Base-by-base conservation (phyloP, 2,888 invertebrate species). In the Caradrina clavipalpis region DNA sequence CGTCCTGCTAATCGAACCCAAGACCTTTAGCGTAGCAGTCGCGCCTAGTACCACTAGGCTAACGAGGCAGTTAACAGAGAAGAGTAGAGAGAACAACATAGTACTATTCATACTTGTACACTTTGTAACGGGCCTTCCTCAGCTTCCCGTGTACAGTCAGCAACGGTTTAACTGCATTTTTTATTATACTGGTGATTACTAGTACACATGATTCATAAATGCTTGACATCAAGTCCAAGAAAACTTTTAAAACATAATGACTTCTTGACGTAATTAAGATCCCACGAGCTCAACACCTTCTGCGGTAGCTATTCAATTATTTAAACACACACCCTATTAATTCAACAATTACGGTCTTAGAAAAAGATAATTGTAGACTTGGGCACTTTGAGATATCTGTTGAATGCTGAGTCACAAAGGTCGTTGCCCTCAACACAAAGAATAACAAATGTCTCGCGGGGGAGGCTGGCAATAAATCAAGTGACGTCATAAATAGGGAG, bases 401-500 rank as follows among this genome's bases (percentile, higher is more conserved):
- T 74, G 76, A 68, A 78, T 67, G 74, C 78, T 89, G 88, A 89
- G 68, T 89, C 87, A 86, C 78, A 73, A 74, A 85, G 87, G 82
- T 86, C 87, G 82, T 86, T 80, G 86, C 85, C 85, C 89, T 82
- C 72, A 66, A 73, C 73, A 88, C 88, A 87, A 89, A 87, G 88
- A 89, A 89, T 89, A 89, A 89, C 88, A 87, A 88, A 80, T 82
- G 84, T 82, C 82, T 83, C 76, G 83, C 78, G 74, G 78, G 88
- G 86, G 86, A 84, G 83, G 81, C 79, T 58, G 75, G 84, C 84
- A 81, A 89, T 89, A 89, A 89, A 89, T 89, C 89, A 89, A 85
- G 82, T 85, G 83, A 87, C 87, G 88, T 89, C 89, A 89, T 89
- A 89, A 88, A 89, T 89, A 86, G 87, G 88, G 83, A 87, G 87